Conservation (phyloP, 2,113 vertebrate species). For the Epinephelus moara region DNA sequence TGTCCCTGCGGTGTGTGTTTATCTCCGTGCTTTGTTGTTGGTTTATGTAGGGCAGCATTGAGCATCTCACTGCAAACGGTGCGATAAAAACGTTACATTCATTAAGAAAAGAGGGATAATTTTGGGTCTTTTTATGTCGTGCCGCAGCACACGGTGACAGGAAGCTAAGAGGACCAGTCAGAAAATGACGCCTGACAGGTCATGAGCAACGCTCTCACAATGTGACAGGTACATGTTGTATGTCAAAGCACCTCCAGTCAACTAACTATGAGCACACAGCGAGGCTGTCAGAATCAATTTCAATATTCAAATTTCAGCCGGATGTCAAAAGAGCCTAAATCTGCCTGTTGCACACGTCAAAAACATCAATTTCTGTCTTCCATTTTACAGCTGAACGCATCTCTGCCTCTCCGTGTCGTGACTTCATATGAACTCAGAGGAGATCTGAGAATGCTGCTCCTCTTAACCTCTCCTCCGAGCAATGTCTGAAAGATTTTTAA, state of each 20-base stretch:
- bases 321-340: constrained; percentile 10
- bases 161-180: constrained; percentile 1
- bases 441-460: not conserved
- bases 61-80: constrained; percentile 2
- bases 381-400: constrained; percentile 1
- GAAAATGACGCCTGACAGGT: constrained; percentile 27
- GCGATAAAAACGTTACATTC: not conserved
- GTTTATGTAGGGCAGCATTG: constrained; percentile 20
- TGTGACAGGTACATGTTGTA: constrained; percentile 1
- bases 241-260: constrained; percentile 23
- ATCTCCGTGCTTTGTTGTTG: constrained; percentile 29
- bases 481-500: not conserved
- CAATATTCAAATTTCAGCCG: not conserved
- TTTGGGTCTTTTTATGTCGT: not conserved
- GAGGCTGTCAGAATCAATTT: constrained; percentile 13
- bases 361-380: constrained; percentile 26
- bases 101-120: not conserved
- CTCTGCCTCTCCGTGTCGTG: not conserved
- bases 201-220: constrained; percentile 5
- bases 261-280: constrained; percentile 19
- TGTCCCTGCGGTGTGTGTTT: constrained; percentile 5
- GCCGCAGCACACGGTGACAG: not conserved
- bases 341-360: constrained; percentile 13
- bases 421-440: not conserved
- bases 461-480: not conserved